Percentiles rank a stretch among this genome's conserved stretches.
phyloP scores from a whole-genome alignment of 92 coral and sea anemone species.

The Heteractis magnifica region DNA sequence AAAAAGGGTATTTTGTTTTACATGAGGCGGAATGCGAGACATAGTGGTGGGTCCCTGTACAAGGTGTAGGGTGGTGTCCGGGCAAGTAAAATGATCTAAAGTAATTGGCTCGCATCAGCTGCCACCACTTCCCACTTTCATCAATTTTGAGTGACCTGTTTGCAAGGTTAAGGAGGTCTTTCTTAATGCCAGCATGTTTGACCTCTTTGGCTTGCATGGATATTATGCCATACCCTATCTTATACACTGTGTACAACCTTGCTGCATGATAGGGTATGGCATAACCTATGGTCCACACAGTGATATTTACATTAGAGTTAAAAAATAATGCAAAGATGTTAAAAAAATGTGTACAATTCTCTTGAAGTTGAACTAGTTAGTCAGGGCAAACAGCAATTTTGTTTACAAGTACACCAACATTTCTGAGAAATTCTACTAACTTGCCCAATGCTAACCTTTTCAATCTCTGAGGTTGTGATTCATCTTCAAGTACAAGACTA shows the following conservation, averaged over 20 bases:
- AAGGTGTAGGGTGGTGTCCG: conserved; percentile 54
- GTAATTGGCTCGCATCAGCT: conserved; percentile 40
- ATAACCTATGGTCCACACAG: conserved; percentile 42
- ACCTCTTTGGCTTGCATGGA: conserved; percentile 42
- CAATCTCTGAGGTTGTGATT: conserved; percentile 5
- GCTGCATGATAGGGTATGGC: conserved; percentile 55
- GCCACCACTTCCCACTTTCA: conserved; percentile 51
- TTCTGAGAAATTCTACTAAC: conserved; percentile 33
- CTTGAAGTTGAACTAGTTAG: conserved; percentile 27
- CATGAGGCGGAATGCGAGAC: conserved; percentile 46
- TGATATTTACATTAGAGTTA: not conserved
- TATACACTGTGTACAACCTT: conserved; percentile 26
- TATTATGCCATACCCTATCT: too few species aligned
- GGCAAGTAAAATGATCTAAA: conserved; percentile 47
- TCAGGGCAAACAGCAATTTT: conserved; percentile 18
- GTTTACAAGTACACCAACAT: conserved; percentile 32
- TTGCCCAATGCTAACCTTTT: conserved; percentile 1
- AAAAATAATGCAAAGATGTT: conserved; percentile 37
- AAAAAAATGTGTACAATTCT: conserved; percentile 18
- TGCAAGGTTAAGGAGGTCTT: conserved; percentile 33
- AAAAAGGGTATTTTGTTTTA: not conserved
- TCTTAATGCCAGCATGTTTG: conserved; percentile 45
- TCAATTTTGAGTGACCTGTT: conserved; percentile 21
- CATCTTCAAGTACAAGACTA: not conserved
- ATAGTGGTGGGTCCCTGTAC: conserved; percentile 29